Percentiles rank a stretch among this genome's conserved stretches.
These are phyloP conservation scores for Esperia sulphurella DNA, from an alignment of 2,888 invertebrate species.

Conservation along the genomic window DNA sequence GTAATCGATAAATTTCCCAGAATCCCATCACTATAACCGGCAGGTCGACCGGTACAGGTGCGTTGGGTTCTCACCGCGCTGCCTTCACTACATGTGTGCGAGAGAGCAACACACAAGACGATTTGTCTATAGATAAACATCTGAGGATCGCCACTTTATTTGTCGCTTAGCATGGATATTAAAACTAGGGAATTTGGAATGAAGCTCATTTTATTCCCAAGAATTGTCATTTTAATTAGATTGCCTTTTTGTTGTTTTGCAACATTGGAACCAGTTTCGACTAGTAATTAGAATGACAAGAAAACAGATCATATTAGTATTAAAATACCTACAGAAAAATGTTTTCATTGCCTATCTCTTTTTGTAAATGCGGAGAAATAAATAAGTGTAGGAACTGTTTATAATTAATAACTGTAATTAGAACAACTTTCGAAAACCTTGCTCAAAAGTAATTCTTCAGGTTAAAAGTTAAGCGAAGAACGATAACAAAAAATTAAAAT, in stretches of 20 bases:
- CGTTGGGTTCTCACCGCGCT: conserved; percentile 65
- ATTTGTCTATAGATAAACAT: conserved; percentile 60
- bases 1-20: neutral
- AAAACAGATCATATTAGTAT: too few species aligned
- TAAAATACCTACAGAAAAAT: too few species aligned
- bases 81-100: conserved; percentile 22
- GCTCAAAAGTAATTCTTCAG: too few species aligned
- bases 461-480: neutral
- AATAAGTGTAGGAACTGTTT: neutral
- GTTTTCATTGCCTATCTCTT: neutral
- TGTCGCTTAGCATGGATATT: conserved; percentile 23
- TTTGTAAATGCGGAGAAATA: neutral
- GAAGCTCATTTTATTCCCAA: neutral
- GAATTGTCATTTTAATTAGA: neutral
- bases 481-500: conserved; percentile 12
- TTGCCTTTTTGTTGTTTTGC: neutral
- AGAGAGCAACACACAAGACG: conserved; percentile 42
- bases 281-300: neutral
- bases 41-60: conserved; percentile 70
- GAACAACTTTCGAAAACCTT: too few species aligned
- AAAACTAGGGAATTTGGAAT: conserved; percentile 21
- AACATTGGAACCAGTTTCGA: neutral
- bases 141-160: conserved; percentile 51
- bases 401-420: too few species aligned
- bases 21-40: conserved; percentile 34